Base-by-base conservation (phyloP, 2,797 vertebrate genomes). In the Carapus acus region DNA sequence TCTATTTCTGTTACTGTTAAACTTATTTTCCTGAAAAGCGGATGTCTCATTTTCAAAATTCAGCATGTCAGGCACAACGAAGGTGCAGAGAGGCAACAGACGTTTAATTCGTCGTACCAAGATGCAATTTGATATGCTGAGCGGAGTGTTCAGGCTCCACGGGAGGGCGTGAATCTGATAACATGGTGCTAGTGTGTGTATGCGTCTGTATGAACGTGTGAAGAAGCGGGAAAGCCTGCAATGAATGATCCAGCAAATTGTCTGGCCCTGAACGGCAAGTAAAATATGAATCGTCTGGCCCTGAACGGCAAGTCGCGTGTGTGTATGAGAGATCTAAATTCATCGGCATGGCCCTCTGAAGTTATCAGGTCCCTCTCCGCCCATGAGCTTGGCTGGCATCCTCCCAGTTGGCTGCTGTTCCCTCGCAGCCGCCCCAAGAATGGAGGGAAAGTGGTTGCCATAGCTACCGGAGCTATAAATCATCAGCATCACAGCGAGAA, bases 401-500 rank as follows among this genome's bases (percentile, higher is more conserved):
- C 24, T 27, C 17, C 9, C 19, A 0, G 62, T 68, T 62, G 48
- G 48, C 37, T 24, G 39, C n/a, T 49, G 57, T 57, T 53, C 51
- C n/a, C 39, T 43, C 27, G 17, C 19, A 33, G 22, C 44, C 19
- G 0, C 34, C 29, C 38, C 17, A 58, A 42, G 37, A 34, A 44
- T 8, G 16, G 34, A 47, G 34, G 34, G 45, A 17, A 14, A 21
- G 20, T 1, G 5, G 42, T 75, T 66, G 20, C 66, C 49, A 55
- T 72, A 45, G 55, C 54, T 46, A 73, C 68, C 50, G 47, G 41
- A 46, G 31, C 54, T 68, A 58, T 65, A 66, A 77, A 77, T 73
- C 49, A 48, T n/a, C 15, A 40, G 56, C 39, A 40, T 72, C 49
- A 69, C 51, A 46, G 46, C 48, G 54, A 48, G 37, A 48, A 24